A percentile compares a stretch with the other conserved stretches of the same genome.
phyloP scores from a whole-genome alignment of 2,888 invertebrate genomes.

The Cantharis rustica region DNA sequence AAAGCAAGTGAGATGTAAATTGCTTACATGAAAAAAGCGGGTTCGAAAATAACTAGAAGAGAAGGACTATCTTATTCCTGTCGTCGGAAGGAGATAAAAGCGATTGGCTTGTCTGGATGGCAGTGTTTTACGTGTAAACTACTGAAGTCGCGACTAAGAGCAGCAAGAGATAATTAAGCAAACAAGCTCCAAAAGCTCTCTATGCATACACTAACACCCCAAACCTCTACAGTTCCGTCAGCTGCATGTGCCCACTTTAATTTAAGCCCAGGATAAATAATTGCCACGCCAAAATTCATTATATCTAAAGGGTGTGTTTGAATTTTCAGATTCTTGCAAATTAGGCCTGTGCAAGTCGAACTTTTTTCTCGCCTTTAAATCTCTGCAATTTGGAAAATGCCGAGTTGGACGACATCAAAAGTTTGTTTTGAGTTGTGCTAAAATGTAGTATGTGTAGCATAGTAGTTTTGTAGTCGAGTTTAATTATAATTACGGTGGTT shows the following conservation, averaged over 20 bases:
- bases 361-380: not conserved
- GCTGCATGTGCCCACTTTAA: slow-evolving; percentile 46
- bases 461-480: slow-evolving; percentile 19
- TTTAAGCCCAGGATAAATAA: slow-evolving; percentile 45
- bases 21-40: slow-evolving; percentile 27
- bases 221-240: slow-evolving; percentile 39
- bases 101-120: slow-evolving; percentile 36
- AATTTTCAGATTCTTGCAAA: slow-evolving; percentile 27
- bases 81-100: slow-evolving; percentile 26
- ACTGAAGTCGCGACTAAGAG: slow-evolving; percentile 37
- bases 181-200: slow-evolving; percentile 41
- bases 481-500: slow-evolving; percentile 40
- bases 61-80: not conserved
- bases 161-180: slow-evolving; percentile 43
- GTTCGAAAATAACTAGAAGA: slow-evolving; percentile 34
- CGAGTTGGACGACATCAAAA: not conserved
- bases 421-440: not conserved
- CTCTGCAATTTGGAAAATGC: not conserved
- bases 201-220: slow-evolving; percentile 37
- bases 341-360: not conserved
- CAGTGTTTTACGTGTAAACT: slow-evolving; percentile 38
- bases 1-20: slow-evolving; percentile 38
- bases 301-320: slow-evolving; percentile 36
- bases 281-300: slow-evolving; percentile 45
- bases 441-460: not conserved